phyloP scores from a whole-genome alignment of 2,888 invertebrate species.

The Chrysotoxum bicinctum region DNA sequence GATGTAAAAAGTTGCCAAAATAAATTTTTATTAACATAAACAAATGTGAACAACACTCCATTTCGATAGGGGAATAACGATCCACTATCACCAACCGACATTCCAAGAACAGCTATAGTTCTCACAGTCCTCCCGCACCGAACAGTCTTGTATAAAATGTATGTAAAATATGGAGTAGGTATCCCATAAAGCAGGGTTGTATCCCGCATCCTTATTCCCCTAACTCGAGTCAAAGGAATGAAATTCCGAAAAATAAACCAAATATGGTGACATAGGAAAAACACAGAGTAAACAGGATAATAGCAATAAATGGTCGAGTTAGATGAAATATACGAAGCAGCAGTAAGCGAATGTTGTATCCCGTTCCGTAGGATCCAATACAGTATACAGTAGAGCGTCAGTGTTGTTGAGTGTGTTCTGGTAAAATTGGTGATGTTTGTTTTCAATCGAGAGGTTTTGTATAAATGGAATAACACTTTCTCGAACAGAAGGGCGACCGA shows the following conservation, averaged over 20 bases:
- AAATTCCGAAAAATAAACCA: constrained; percentile 65
- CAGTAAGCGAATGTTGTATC: constrained; percentile 6
- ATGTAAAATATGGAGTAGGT: not conserved
- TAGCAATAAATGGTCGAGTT: constrained; percentile 77
- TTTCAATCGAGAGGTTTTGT: constrained; percentile 37
- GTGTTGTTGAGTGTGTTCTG: constrained; percentile 14
- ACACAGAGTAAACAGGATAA: constrained; percentile 80
- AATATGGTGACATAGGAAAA: constrained; percentile 73
- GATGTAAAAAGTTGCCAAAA: constrained; percentile 72
- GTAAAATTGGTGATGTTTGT: constrained; percentile 40
- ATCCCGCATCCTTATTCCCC: not conserved
- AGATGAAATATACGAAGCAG: constrained; percentile 61
- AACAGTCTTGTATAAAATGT: not conserved
- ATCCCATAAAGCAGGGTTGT: constrained; percentile 21
- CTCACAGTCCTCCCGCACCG: not conserved
- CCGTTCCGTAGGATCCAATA: not conserved
- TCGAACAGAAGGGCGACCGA: constrained; percentile 20
- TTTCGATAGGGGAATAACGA: constrained; percentile 57
- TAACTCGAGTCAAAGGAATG: constrained; percentile 48
- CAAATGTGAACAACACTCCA: constrained; percentile 72
- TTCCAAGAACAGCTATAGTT: constrained; percentile 15
- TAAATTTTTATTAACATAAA: constrained; percentile 73
- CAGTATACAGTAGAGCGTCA: not conserved
- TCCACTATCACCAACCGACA: constrained; percentile 53
- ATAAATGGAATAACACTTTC: constrained; percentile 67